Evolutionary conservation across 2,888 invertebrate genomes (phyloP).

Genomic region (Epirrhoe alternata): DNA sequence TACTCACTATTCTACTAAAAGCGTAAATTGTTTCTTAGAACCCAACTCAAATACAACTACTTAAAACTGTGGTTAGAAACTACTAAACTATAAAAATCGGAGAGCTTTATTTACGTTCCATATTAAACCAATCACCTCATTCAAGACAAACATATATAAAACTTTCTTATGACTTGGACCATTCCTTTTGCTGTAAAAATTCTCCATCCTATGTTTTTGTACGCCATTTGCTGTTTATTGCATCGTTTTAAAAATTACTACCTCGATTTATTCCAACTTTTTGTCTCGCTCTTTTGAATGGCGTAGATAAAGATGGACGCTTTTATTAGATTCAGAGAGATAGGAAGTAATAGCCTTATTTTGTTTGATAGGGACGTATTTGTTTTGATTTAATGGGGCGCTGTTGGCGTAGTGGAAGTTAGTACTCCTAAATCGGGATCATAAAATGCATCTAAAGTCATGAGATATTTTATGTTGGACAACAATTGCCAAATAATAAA

Average conservation of each 20-base stretch:
- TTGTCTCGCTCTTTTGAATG: constrained; percentile 32
- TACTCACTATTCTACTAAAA: too few species aligned
- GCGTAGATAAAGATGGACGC: constrained; percentile 24
- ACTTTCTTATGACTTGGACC: constrained; percentile 8
- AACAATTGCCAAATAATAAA: too few species aligned
- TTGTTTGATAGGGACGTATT: constrained; percentile 20
- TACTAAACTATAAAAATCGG: not conserved
- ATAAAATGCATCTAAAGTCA: too few species aligned
- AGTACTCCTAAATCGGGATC: not conserved
- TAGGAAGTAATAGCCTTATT: constrained; percentile 19
- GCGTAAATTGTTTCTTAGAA: too few species aligned
- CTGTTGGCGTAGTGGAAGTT: not conserved
- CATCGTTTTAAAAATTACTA: constrained; percentile 43
- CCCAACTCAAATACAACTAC: too few species aligned
- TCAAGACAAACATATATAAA: not conserved
- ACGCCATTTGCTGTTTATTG: constrained; percentile 38
- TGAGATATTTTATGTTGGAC: too few species aligned
- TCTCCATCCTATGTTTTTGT: constrained; percentile 26
- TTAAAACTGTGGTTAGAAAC: too few species aligned
- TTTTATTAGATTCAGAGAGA: constrained; percentile 25
- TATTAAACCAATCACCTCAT: not conserved
- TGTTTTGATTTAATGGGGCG: constrained; percentile 16
- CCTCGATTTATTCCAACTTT: constrained; percentile 29
- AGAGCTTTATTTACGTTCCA: not conserved
- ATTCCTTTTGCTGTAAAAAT: constrained; percentile 20